Evolutionary conservation across 2,797 vertebrate species (phyloP).

Genomic region (Myotis vivesi): DNA sequence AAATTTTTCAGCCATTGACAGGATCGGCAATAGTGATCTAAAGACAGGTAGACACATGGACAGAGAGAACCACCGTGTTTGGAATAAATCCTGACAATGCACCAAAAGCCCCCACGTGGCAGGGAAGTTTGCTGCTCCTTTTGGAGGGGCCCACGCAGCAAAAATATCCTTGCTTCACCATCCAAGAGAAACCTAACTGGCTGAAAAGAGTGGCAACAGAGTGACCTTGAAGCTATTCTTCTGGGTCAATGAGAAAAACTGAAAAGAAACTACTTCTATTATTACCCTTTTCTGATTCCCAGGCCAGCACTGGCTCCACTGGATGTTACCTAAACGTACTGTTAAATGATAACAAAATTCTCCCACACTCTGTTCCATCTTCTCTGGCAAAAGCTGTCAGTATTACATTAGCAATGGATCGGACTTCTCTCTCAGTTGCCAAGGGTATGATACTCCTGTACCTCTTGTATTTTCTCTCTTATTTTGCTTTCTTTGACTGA

Average conservation of each 20-base stretch:
- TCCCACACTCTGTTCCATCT: slow-evolving; percentile 61
- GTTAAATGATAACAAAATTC: slow-evolving; percentile 67
- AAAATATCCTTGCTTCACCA: not conserved
- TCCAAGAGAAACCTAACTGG: slow-evolving; percentile 15
- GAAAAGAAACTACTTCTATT: slow-evolving; percentile 58
- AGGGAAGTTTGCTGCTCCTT: not conserved
- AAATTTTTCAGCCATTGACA: not conserved
- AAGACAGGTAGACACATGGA: not conserved
- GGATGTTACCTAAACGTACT: slow-evolving; percentile 55
- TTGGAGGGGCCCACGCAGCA: not conserved
- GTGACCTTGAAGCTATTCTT: slow-evolving; percentile 46
- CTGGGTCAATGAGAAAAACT: slow-evolving; percentile 51
- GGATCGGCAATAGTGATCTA: not conserved
- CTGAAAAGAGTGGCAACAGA: slow-evolving; percentile 14
- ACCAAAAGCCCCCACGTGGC: not conserved
- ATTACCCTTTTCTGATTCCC: slow-evolving; percentile 36
- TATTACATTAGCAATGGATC: slow-evolving; percentile 51
- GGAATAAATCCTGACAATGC: not conserved
- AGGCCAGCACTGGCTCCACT: slow-evolving; percentile 50
- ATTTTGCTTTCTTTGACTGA: slow-evolving; percentile 51
- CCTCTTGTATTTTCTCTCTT: not conserved
- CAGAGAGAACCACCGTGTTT: not conserved
- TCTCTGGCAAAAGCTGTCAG: slow-evolving; percentile 55
- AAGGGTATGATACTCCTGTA: not conserved
- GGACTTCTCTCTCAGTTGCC: slow-evolving; percentile 28